phyloP scores from a whole-genome alignment of 92 coral and sea anemone species.

The Zoanthus gigantus region DNA sequence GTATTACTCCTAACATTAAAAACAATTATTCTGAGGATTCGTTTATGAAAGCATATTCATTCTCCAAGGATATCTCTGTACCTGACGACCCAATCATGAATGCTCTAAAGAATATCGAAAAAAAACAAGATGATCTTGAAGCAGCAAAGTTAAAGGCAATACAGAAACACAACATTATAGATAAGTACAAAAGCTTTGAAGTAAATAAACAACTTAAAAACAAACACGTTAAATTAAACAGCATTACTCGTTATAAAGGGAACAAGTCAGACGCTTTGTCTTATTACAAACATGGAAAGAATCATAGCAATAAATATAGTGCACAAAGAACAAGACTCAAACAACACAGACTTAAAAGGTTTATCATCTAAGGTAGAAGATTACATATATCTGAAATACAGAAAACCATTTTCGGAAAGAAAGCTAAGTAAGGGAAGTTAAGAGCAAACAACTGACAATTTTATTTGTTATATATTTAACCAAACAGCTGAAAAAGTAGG shows the following conservation, averaged over 20 bases:
- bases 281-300: neutral
- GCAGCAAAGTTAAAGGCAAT: constrained; percentile 71
- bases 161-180: constrained; percentile 51
- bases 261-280: neutral
- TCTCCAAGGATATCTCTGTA: constrained; percentile 32
- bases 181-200: neutral
- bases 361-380: too few relatives aligned
- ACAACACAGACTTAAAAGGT: neutral
- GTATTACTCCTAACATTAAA: constrained; percentile 22
- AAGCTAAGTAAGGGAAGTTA: too few relatives aligned
- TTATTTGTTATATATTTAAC: too few relatives aligned
- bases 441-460: too few relatives aligned
- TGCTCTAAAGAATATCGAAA: constrained; percentile 74
- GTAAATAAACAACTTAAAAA: neutral
- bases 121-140: constrained; percentile 61
- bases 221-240: constrained; percentile 14
- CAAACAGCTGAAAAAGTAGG: too few relatives aligned
- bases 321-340: neutral
- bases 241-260: neutral
- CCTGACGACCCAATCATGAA: constrained; percentile 78
- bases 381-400: too few relatives aligned
- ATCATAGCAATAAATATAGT: neutral
- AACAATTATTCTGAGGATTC: constrained; percentile 23
- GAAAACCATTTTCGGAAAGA: too few relatives aligned
- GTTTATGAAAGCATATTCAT: neutral